phyloP scores from a whole-genome alignment of 2,797 vertebrate species.

The Taeniopygia guttata region DNA sequence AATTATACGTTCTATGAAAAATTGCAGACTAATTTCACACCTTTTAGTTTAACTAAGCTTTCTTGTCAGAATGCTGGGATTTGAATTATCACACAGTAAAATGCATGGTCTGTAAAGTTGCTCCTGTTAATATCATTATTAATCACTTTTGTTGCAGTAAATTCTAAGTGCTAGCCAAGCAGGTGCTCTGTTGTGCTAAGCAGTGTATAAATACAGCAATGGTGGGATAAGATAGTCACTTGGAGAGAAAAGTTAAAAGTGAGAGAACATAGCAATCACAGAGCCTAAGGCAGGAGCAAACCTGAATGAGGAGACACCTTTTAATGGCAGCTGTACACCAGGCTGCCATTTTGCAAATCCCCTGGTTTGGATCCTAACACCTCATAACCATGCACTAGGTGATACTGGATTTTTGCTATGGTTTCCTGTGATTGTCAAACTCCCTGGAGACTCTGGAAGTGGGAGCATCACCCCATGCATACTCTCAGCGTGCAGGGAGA shows the following conservation, averaged over 20 bases:
- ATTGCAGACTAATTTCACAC: conserved; percentile 62
- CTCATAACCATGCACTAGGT: background rate
- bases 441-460: background rate
- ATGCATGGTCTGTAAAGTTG: background rate
- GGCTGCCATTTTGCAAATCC: background rate
- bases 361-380: fast-evolving
- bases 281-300: background rate
- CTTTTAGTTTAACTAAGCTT: conserved; percentile 56
- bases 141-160: background rate
- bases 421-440: background rate
- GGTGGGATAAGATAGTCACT: background rate
- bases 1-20: background rate
- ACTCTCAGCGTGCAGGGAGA: background rate
- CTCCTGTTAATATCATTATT: conserved; percentile 33
- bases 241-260: background rate
- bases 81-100: conserved; percentile 41
- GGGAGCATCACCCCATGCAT: background rate
- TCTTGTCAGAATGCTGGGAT: conserved; percentile 26
- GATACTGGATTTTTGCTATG: background rate
- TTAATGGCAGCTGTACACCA: background rate
- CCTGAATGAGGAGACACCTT: background rate
- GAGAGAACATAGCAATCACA: fast-evolving
- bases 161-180: background rate
- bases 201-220: background rate
- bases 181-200: background rate